Percentiles rank a stretch among this genome's conserved stretches.
Conservation (phyloP, 2,113 vertebrate genomes). For the Malurus elegans region DNA sequence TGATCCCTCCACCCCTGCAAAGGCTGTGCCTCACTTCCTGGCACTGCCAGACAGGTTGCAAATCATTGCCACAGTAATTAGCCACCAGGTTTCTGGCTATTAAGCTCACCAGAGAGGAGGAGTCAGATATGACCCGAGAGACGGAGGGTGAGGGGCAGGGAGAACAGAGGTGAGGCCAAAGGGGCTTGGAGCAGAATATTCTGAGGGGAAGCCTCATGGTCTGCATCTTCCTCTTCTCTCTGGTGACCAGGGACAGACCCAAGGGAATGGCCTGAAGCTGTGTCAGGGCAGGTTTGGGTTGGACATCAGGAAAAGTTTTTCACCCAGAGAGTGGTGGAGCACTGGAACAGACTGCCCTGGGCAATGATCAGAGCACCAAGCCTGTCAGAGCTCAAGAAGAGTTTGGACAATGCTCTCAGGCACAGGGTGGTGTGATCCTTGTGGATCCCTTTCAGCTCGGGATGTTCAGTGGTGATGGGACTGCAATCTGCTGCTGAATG, state of each 20-base stretch:
- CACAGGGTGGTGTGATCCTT: background rate
- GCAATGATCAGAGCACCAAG: background rate
- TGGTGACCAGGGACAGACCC: background rate
- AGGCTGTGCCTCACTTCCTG: slow-evolving; percentile 47
- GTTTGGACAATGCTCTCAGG: background rate
- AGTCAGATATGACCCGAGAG: background rate
- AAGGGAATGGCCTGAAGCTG: background rate
- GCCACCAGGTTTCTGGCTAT: slow-evolving; percentile 18
- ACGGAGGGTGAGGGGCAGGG: background rate
- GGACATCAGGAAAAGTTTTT: background rate
- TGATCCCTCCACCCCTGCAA: slow-evolving; percentile 55
- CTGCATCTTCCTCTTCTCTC: background rate
- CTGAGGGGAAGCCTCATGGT: background rate
- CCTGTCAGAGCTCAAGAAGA: no score
- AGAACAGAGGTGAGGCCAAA: background rate
- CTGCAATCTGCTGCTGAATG: background rate
- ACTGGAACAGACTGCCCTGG: background rate
- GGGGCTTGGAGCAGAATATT: background rate
- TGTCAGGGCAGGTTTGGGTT: background rate
- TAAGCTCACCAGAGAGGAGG: background rate
- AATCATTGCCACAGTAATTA: slow-evolving; percentile 69
- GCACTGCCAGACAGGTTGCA: slow-evolving; percentile 56
- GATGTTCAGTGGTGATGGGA: background rate
- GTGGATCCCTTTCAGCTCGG: background rate
- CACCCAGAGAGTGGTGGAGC: fast-evolving